phyloP scores from a whole-genome alignment of 1,140 invertebrate species.

The Periplaneta americana region DNA sequence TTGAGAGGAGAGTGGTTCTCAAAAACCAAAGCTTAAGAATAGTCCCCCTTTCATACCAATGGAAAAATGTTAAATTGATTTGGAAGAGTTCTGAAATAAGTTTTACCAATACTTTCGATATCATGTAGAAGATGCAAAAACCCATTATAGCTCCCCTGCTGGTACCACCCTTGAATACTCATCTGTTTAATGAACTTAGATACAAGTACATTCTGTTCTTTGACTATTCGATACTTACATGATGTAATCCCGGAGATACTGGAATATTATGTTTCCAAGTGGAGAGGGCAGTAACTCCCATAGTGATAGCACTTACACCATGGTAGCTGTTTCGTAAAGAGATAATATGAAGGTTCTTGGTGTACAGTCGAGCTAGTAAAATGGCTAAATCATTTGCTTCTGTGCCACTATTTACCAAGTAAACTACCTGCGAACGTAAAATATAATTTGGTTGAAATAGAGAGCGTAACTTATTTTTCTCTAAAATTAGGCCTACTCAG shows the following conservation, averaged over 20 bases:
- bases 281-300: conserved; percentile 75
- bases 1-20: no score
- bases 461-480: background rate
- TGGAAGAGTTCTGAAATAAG: no score
- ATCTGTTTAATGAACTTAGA: no score
- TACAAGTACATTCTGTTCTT: no score
- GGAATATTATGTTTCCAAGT: conserved; percentile 74
- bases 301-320: conserved; percentile 77
- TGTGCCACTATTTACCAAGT: conserved; percentile 93
- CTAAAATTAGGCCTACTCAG: background rate
- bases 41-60: no score
- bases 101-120: no score
- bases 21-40: no score
- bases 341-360: conserved; percentile 77
- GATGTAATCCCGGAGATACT: conserved; percentile 71
- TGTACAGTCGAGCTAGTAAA: conserved; percentile 78
- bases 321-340: conserved; percentile 87
- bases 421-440: conserved; percentile 59
- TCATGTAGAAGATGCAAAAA: no score
- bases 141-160: no score
- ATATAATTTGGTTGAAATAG: background rate
- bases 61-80: no score
- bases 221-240: conserved; percentile 69
- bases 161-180: no score
- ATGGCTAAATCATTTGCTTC: conserved; percentile 96